Evolutionary conservation across 2,113 vertebrate genomes (phyloP).

Genomic region (Chlamydotis undulata): DNA sequence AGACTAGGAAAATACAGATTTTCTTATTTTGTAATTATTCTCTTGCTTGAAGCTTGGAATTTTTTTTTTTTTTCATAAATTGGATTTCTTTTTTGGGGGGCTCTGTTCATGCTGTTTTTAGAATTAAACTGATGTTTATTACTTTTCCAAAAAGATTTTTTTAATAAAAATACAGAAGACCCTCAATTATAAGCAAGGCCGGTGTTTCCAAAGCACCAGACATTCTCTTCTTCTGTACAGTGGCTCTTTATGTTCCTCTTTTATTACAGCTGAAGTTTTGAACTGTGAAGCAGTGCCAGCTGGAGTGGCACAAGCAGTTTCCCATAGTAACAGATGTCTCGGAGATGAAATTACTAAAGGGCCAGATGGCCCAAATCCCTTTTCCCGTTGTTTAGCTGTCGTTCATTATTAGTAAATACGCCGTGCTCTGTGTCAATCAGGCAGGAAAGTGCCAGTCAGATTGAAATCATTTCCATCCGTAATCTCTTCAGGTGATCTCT

Average conservation of each 20-base stretch:
- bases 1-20: neutral
- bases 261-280: neutral
- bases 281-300: slow-evolving; percentile 39
- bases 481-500: neutral
- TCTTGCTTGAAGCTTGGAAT: neutral
- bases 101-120: neutral
- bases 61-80: neutral
- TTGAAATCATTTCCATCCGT: neutral
- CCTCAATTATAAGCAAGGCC: neutral
- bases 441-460: slow-evolving; percentile 23
- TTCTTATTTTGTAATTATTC: neutral
- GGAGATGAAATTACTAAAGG: slow-evolving; percentile 6
- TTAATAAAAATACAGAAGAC: neutral
- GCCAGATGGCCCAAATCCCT: slow-evolving; percentile 53
- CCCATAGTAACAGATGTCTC: slow-evolving; percentile 51
- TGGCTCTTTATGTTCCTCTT: neutral
- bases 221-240: neutral
- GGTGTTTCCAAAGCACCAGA: neutral
- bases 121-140: neutral
- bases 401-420: slow-evolving; percentile 27
- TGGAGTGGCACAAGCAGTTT: slow-evolving; percentile 49
- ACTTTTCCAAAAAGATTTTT: neutral
- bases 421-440: neutral
- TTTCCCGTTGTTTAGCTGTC: neutral
- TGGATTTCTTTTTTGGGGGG: neutral